Evolutionary conservation across 2,797 vertebrate species (phyloP), one percentile per base, ranked within the genome.

Genomic region (Microcaecilia unicolor): DNA sequence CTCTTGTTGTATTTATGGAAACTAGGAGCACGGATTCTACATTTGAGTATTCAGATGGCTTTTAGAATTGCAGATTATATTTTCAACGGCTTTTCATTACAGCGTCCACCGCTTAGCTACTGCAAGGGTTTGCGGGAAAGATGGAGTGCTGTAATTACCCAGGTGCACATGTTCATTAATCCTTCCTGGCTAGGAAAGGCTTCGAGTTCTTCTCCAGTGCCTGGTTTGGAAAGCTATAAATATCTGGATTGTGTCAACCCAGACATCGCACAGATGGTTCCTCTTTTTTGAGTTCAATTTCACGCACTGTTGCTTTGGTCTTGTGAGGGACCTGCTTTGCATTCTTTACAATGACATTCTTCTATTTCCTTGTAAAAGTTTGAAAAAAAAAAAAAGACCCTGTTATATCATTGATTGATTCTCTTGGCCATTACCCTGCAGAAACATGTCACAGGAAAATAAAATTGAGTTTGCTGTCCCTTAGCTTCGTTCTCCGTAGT

Each of bases 141-240:
- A 84, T 79, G 58, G 72, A 84, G 60, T 76, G 61, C 58, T 78
- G 64, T 83, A 85, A 86, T 84, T 85, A 83, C 70, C n/a, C 67
- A 83, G 78, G 78, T 85, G 78, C 73, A 76, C 72, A 68, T 67
- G 64, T 80, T 82, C 76, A 80, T 84, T 85, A 81, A 84, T 86
- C 74, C 79, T 83, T 71, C 53, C 67, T 75, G 62, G 61, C 73
- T 76, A 72, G 69, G 56, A 75, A 76, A 78, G 79, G 58, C 69
- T 78, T 73, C 58, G 74, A 67, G 70, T 80, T 81, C 76, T 79
- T 81, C 70, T 81, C 67, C 71, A 80, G 64, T 77, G 72, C 75
- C 72, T 76, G 70, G 72, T 81, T 76, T 70, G 41, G 80, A 82
- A 80, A 80, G 72, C 74, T 85, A 81, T 83, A 83, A 83, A 83